Conservation (phyloP, 1,140 invertebrate species). For the Whitmania pigra region DNA sequence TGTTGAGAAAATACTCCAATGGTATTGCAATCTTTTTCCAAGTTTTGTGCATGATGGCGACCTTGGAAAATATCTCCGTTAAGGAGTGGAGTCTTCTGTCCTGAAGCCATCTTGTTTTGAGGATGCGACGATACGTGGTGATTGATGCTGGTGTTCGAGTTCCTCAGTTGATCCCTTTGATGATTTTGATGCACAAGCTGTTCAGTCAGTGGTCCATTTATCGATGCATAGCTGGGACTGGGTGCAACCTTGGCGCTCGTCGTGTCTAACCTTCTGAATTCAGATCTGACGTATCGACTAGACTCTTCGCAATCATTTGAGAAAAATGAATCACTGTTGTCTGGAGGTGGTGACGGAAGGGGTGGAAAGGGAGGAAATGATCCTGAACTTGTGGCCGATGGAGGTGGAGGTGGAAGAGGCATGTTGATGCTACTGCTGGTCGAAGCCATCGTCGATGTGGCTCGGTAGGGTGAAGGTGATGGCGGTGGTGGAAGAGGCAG, state of each 20-base stretch:
- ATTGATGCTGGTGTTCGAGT: background rate
- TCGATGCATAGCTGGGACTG: background rate
- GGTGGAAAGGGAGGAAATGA: background rate
- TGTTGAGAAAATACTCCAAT: no score
- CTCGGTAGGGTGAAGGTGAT: background rate
- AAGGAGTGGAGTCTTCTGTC: no score
- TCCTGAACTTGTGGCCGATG: background rate
- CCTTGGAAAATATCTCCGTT: no score
- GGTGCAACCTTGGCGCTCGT: background rate
- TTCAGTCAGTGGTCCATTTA: constrained; percentile 2
- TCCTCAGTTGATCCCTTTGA: background rate
- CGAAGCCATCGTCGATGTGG: background rate
- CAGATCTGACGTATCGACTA: background rate
- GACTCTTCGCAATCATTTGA: background rate
- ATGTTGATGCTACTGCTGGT: background rate
- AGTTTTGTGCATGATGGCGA: no score
- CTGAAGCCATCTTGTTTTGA: no score
- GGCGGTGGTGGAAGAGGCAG: constrained; percentile 1
- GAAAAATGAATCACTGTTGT: background rate
- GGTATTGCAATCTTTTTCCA: no score
- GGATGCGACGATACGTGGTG: background rate
- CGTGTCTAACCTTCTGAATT: background rate
- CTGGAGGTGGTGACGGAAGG: background rate
- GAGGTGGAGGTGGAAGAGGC: background rate
- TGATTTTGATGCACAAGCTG: background rate